Evolutionary conservation across 1,140 invertebrate species (phyloP).

Genomic region (Diorhabda carinulata): DNA sequence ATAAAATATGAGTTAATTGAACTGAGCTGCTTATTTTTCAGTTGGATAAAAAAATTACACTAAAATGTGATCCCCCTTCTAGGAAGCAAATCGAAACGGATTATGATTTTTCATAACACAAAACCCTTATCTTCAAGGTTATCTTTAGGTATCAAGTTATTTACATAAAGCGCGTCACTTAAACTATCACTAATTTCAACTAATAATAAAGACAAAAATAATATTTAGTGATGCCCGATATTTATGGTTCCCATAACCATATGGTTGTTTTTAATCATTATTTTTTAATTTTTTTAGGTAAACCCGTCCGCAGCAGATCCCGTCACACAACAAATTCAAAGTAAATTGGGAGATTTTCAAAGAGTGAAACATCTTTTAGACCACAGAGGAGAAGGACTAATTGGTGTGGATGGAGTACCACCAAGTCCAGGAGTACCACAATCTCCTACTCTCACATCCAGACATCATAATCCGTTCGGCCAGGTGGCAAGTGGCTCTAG

Average conservation of each 20-base stretch:
- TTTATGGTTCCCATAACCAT: neutral
- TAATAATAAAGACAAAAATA: too few species aligned
- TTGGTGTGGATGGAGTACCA: constrained; percentile 68
- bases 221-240: too few species aligned
- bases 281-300: constrained; percentile 53
- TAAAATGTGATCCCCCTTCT: too few species aligned
- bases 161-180: too few species aligned
- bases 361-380: constrained; percentile 62
- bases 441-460: constrained; percentile 8
- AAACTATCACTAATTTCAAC: too few species aligned
- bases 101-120: too few species aligned
- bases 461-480: constrained; percentile 3
- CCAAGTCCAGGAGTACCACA: constrained; percentile 52
- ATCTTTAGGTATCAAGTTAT: too few species aligned
- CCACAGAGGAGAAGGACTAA: constrained; percentile 58
- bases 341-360: constrained; percentile 67
- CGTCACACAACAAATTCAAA: constrained; percentile 70
- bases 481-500: constrained; percentile 11
- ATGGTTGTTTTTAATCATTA: neutral
- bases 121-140: too few species aligned
- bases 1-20: too few species aligned
- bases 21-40: too few species aligned
- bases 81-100: too few species aligned
- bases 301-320: constrained; percentile 63
- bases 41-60: too few species aligned